These are phyloP conservation scores for Cacoxenus indagator DNA, from an alignment of 2,888 invertebrate species.

Conservation along the genomic window DNA sequence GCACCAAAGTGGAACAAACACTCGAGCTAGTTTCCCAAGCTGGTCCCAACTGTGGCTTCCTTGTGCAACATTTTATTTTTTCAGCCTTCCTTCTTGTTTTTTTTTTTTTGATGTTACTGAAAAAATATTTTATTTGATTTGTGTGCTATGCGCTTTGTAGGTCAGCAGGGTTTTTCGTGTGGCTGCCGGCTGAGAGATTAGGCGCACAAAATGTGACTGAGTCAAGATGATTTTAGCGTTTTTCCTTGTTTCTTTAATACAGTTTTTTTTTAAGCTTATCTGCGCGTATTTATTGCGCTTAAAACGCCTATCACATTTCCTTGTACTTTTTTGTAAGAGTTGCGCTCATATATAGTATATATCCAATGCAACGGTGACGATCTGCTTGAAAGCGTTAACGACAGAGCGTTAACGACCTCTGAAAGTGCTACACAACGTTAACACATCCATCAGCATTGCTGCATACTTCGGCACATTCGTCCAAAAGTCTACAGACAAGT, in stretches of 20 bases:
- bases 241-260: too few relatives aligned
- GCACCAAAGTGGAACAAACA: neutral
- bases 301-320: too few relatives aligned
- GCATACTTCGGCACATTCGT: neutral
- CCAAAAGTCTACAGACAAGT: neutral
- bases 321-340: too few relatives aligned
- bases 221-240: too few relatives aligned
- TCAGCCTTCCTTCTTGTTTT: neutral
- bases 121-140: constrained; percentile 2
- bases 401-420: neutral
- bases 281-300: too few relatives aligned
- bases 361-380: neutral
- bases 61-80: neutral
- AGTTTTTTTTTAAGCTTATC: too few relatives aligned
- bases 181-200: neutral
- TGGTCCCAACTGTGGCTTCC: neutral
- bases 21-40: neutral
- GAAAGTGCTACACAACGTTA: neutral
- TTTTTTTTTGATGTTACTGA: neutral
- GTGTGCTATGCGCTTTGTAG: neutral
- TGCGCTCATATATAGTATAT: too few relatives aligned
- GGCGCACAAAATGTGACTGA: neutral
- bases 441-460: neutral
- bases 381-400: neutral
- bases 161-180: neutral